Conservation (phyloP, 2,888 invertebrate species). For the Limnephilus marmoratus region DNA sequence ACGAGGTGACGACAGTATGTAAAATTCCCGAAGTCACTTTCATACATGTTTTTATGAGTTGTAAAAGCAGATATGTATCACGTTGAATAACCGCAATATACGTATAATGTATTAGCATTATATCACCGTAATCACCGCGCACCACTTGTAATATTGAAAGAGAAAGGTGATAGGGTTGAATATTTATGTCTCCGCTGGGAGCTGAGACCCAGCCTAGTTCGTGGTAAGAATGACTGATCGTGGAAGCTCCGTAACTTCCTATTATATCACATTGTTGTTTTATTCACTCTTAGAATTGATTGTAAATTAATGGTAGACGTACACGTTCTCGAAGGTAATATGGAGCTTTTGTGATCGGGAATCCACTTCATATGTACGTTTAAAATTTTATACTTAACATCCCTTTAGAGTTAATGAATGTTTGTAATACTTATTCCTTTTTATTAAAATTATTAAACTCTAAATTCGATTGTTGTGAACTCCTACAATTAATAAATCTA, state of each 20-base stretch:
- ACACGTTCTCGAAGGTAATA: neutral
- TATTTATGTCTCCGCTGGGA: neutral
- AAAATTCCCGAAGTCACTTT: neutral
- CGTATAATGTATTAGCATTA: neutral
- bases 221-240: conserved; percentile 1
- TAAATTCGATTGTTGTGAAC: too few species aligned
- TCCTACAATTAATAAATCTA: too few species aligned
- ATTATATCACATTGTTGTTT: neutral
- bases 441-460: too few species aligned
- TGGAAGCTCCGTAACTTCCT: neutral
- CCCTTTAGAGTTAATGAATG: too few species aligned
- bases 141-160: neutral
- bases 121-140: neutral
- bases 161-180: neutral
- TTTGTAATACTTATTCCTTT: too few species aligned
- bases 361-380: too few species aligned
- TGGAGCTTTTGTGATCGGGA: too few species aligned
- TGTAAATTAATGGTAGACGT: neutral
- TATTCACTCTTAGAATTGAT: neutral
- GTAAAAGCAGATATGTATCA: neutral
- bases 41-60: neutral
- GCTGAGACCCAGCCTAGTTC: conserved; percentile 2
- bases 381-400: too few species aligned
- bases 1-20: neutral
- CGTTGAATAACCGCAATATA: neutral